A percentile compares a stretch with the other conserved stretches of the same genome.
These are phyloP conservation scores for Drosophila sordidula DNA, from an alignment of 2,888 invertebrate genomes.

Conservation along the genomic window DNA sequence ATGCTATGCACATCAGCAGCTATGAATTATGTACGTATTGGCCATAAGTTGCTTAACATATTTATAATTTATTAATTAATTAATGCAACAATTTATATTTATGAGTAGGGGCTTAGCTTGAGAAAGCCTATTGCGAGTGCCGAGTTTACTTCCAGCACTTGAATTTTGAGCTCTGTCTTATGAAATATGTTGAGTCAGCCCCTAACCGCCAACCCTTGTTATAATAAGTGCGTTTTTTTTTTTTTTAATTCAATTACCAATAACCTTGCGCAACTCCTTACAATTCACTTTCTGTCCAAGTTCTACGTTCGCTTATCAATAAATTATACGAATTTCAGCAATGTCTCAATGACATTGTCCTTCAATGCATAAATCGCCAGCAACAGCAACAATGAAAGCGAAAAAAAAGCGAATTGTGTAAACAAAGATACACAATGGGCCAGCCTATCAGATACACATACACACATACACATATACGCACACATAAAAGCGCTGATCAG, in stretches of 20 bases:
- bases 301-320: slow-evolving; percentile 69
- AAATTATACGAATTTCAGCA: slow-evolving; percentile 44
- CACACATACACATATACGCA: slow-evolving; percentile 8
- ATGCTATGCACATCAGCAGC: slow-evolving; percentile 85
- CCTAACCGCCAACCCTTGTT: background rate
- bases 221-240: background rate
- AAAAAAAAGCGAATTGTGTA: slow-evolving; percentile 55
- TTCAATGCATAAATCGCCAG: slow-evolving; percentile 53
- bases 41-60: slow-evolving; percentile 24
- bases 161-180: background rate
- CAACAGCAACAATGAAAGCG: slow-evolving; percentile 35
- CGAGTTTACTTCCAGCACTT: background rate
- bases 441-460: slow-evolving; percentile 41
- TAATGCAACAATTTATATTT: slow-evolving; percentile 6
- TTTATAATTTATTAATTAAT: slow-evolving; percentile 4
- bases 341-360: slow-evolving; percentile 71
- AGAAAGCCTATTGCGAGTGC: too few species aligned
- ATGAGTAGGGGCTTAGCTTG: background rate
- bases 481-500: background rate
- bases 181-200: background rate
- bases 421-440: slow-evolving; percentile 62
- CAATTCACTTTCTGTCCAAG: slow-evolving; percentile 43
- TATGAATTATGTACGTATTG: slow-evolving; percentile 84
- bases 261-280: slow-evolving; percentile 50
- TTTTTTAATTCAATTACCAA: slow-evolving; percentile 7